Evolutionary conservation across 1,140 invertebrate species (phyloP).

Genomic region (Solen grandis): DNA sequence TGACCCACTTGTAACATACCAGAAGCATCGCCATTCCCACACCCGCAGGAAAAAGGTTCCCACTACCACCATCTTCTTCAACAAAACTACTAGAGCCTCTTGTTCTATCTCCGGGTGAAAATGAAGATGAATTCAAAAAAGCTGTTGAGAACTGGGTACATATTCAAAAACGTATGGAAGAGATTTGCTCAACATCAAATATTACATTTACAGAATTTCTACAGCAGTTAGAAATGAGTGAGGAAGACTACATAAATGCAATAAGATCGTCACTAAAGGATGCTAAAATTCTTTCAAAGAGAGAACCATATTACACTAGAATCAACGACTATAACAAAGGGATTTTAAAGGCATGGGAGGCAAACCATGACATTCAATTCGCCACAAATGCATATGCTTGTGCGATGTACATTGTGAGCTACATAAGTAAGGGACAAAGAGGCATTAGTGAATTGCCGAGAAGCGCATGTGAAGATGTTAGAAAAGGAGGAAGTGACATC

Average conservation of each 20-base stretch:
- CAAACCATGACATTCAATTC: conserved; percentile 47
- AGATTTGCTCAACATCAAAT: conserved; percentile 3
- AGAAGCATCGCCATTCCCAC: conserved; percentile 11
- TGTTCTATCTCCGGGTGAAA: conserved; percentile 7
- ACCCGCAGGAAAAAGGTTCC: conserved; percentile 19
- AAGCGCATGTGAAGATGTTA: conserved; percentile 50
- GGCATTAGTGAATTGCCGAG: conserved; percentile 46
- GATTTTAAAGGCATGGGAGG: conserved; percentile 37
- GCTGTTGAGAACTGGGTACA: not conserved
- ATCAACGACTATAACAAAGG: conserved; percentile 36
- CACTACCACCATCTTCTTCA: conserved; percentile 22
- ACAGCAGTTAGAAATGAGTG: not conserved
- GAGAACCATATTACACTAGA: conserved; percentile 23
- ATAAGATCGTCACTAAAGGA: conserved; percentile 31
- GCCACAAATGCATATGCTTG: conserved; percentile 51
- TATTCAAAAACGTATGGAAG: conserved; percentile 2
- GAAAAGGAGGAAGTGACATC: conserved; percentile 29
- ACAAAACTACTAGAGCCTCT: conserved; percentile 23
- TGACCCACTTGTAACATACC: conserved; percentile 10
- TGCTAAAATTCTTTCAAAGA: conserved; percentile 13
- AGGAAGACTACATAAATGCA: conserved; percentile 27
- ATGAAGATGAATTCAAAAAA: conserved; percentile 1
- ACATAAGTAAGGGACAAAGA: conserved; percentile 53
- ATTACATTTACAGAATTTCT: conserved; percentile 31
- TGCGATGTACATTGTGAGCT: conserved; percentile 53